Evolutionary conservation across 2,113 vertebrate genomes (phyloP).

Genomic region (Trinectes maculatus): DNA sequence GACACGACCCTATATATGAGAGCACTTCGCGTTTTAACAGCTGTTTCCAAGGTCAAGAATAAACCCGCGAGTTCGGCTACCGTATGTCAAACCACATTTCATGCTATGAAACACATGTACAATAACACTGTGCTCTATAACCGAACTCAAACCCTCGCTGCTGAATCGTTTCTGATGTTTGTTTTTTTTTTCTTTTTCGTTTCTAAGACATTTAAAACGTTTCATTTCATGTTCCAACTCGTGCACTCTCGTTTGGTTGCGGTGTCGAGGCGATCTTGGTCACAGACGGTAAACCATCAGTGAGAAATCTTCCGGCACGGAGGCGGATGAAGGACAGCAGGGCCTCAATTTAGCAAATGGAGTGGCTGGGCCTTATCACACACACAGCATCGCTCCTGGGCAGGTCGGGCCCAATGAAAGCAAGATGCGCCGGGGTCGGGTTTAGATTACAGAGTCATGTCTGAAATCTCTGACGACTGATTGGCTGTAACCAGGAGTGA

Average conservation of each 20-base stretch:
- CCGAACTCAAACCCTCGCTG: too few relatives aligned
- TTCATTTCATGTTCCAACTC: too few relatives aligned
- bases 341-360: constrained; percentile 54
- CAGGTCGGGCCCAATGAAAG: constrained; percentile 26
- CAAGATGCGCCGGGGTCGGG: constrained; percentile 25
- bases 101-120: neutral
- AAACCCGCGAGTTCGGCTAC: neutral
- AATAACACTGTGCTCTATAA: neutral
- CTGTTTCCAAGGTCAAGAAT: neutral
- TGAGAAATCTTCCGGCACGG: neutral
- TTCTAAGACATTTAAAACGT: too few relatives aligned
- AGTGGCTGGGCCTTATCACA: constrained; percentile 47
- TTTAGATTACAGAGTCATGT: constrained; percentile 60
- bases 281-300: neutral
- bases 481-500: constrained; percentile 51
- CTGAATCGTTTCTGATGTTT: too few relatives aligned
- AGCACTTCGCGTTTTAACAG: too few relatives aligned
- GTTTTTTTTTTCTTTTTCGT: too few relatives aligned
- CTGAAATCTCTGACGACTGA: constrained; percentile 42
- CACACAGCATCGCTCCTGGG: constrained; percentile 41
- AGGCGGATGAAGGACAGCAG: constrained; percentile 34
- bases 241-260: too few relatives aligned
- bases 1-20: too few relatives aligned
- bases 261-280: too few relatives aligned
- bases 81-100: neutral